Evolutionary conservation across 2,113 vertebrate genomes (phyloP), one percentile per base, ranked within the genome.

Genomic region (Edolisoma coerulescens): DNA sequence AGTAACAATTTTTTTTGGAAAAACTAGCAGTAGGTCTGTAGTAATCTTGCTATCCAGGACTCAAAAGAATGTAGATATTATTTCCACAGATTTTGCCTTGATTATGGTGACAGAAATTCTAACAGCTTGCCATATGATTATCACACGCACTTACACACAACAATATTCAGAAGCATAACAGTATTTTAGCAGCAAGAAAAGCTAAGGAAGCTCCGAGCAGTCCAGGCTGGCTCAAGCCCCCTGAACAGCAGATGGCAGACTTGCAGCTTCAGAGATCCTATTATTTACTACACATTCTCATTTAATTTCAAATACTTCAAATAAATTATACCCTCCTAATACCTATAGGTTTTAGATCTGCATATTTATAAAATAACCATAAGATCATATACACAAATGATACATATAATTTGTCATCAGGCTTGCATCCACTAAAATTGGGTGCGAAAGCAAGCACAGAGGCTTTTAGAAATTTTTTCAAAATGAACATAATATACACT

Each of bases 161-260:
- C 39, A 76, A 32, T 21, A 80, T 30, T 75, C 53, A 69, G 44
- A 63, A 56, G 20, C 9, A 10, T 28, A 52, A 47, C 5, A 19
- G 13, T 9, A 71, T 53, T 81, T 83, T 32, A 70, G 33, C 6
- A n/a, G 47, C 5, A 67, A 44, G 68, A 49, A 79, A 69, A 73
- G 16, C 33, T 6, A 70, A 39, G 26, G 32, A 35, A 81, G 47
- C 45, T 57, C 73, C 41, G 41, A 84, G 44, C 56, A 65, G 60
- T 26, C 39, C 52, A 56, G 54, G 35, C 8, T 57, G 57, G 61
- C 45, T 61, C n/a, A 41, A 84, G 56, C 3, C 17, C 33, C 22
- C 44, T 79, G 28, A 68, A 75, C 94, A 91, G 93, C 93, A 96
- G 95, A 87, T 94, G 95, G 95, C 91, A 94, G 74, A 79, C 91